A percentile compares a stretch with the other conserved stretches of the same genome.
phyloP scores from a whole-genome alignment of 2,113 vertebrate species.

The Brachypteracias leptosomus region DNA sequence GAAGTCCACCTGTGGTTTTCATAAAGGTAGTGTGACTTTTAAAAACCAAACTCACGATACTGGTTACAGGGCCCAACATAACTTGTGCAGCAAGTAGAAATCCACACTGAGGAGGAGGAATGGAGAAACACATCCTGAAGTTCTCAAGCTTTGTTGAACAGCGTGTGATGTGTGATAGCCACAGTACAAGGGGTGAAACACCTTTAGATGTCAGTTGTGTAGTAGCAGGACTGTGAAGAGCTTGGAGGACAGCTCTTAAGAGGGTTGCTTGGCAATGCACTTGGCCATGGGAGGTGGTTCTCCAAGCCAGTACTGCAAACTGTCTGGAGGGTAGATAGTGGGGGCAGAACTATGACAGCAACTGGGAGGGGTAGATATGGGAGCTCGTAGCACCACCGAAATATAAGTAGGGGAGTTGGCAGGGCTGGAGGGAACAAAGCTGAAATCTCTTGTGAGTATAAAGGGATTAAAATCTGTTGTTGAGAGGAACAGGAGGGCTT shows the following conservation, averaged over 20 bases:
- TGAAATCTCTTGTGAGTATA: neutral
- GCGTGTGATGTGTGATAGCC: neutral
- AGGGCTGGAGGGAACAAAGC: neutral
- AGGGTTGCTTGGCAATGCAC: neutral
- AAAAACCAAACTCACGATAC: neutral
- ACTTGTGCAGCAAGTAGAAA: neutral
- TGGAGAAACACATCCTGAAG: neutral
- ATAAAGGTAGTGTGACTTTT: neutral
- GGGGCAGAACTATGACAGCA: neutral
- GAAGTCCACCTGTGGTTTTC: neutral
- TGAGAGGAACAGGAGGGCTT: neutral
- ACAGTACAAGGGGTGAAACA: neutral
- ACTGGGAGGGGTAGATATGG: neutral
- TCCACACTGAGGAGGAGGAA: neutral
- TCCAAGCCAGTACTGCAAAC: neutral
- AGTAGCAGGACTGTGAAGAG: neutral
- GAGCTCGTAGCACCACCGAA: neutral
- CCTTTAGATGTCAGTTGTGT: neutral
- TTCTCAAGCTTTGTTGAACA: neutral
- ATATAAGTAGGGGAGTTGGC: neutral
- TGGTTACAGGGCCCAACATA: neutral
- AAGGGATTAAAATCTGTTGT: constrained; percentile 7
- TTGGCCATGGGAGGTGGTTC: neutral
- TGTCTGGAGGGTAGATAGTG: neutral
- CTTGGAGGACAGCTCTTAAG: neutral